Evolutionary conservation across 2,888 invertebrate species (phyloP), one percentile per base, ranked within the genome.

Genomic region (Rhagophthalmus giganteus): DNA sequence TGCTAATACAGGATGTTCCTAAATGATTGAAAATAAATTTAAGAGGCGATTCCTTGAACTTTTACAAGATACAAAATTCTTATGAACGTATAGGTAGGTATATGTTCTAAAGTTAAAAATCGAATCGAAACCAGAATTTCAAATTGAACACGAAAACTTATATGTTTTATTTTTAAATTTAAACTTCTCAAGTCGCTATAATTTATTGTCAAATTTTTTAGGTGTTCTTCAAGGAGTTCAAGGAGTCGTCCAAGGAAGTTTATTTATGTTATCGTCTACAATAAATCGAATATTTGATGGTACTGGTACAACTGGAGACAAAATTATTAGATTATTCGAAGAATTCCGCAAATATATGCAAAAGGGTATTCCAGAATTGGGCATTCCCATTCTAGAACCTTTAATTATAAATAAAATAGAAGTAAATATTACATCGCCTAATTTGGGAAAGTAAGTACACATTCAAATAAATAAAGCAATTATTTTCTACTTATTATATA

Each of bases 301-400:
- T 10, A 73, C 72, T 32, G 68, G 68, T 3, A 62, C 65, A 32
- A 71, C 72, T 9, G 69, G 73, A 48, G 74, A 74, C 34, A 59
- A 72, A 44, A 58, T 74, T 5, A 64, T 69, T 20, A 67, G 68
- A 5, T 49, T 74, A 9, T 58, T 74, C 15, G 73, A 74, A 57
- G 70, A 74, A 54, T 70, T 74, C 44, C 60, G 74, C 49, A 66
- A 64, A 34, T 66, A 68, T 14, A 69, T 75, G 59, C 63, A 71
- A 15, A 65, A 66, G 20, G 74, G 74, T 11, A 73, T 75, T 32
- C 74, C 74, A 4, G 74, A 74, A 65, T 57, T 75, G 10, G 73
- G 72, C 28, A 70, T 75, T 26, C 75, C 75, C 1, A 67, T 73
- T 30, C 60, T 75, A 47, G 75, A 75, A 60, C 75, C 75, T 2